phyloP scores from a whole-genome alignment of 2,113 vertebrate genomes.

The Bagarius yarrelli region DNA sequence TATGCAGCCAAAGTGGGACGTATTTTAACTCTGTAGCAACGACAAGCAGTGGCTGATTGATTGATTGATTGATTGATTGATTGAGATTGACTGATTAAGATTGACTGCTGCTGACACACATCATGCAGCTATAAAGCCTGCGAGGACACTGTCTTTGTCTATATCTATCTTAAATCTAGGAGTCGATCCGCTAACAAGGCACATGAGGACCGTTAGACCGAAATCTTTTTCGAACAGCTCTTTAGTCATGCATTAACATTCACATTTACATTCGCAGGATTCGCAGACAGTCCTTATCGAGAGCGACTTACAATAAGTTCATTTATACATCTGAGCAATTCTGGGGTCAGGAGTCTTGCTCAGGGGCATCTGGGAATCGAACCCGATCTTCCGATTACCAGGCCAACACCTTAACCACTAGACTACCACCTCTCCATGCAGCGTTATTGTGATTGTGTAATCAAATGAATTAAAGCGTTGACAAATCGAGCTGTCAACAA shows the following conservation, averaged over 20 bases:
- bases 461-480: neutral
- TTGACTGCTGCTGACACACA: slow-evolving; percentile 46
- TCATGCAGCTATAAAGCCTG: slow-evolving; percentile 37
- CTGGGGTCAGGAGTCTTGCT: too few relatives aligned
- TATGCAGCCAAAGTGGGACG: neutral
- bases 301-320: too few relatives aligned
- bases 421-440: neutral
- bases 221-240: neutral
- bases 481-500: too few relatives aligned
- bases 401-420: too few relatives aligned
- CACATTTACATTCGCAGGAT: too few relatives aligned
- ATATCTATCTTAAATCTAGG: slow-evolving; percentile 8
- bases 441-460: neutral
- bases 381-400: too few relatives aligned
- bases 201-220: neutral
- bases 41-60: slow-evolving; percentile 47
- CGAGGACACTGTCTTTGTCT: neutral
- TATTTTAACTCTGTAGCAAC: slow-evolving; percentile 44
- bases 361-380: too few relatives aligned
- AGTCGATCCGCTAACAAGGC: neutral
- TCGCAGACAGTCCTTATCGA: too few relatives aligned
- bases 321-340: too few relatives aligned
- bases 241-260: neutral
- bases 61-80: slow-evolving; percentile 52
- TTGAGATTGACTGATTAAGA: slow-evolving; percentile 56